Evolutionary conservation across 1,140 invertebrate genomes (phyloP).

Genomic region (Scaptodrosophila lebanonensis): DNA sequence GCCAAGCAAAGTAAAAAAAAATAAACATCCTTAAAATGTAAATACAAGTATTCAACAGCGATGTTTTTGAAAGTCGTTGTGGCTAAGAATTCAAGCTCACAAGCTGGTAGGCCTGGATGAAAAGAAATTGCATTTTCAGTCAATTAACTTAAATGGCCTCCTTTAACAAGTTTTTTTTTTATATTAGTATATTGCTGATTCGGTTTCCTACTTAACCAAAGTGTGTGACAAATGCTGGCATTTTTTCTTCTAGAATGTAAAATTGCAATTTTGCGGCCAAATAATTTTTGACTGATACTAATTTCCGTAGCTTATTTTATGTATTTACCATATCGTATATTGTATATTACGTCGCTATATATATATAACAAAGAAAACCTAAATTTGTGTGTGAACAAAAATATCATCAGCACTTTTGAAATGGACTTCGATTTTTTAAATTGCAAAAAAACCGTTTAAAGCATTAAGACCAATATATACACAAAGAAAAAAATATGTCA

Average conservation of each 20-base stretch:
- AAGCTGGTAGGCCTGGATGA: no score
- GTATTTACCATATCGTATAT: constrained; percentile 39
- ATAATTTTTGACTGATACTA: constrained; percentile 72
- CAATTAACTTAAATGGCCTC: no score
- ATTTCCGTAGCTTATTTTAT: constrained; percentile 54
- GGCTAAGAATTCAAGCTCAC: no score
- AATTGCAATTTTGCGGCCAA: constrained; percentile 68
- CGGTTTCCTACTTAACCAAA: no score
- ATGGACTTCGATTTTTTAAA: constrained; percentile 77
- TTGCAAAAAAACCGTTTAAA: constrained; percentile 43
- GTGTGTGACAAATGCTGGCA: no score
- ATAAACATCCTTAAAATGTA: constrained; percentile 2
- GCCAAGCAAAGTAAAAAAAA: constrained; percentile 50
- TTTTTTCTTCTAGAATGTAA: no score
- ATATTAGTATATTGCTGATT: constrained; percentile 1
- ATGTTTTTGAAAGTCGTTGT: constrained; percentile 15
- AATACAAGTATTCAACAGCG: constrained; percentile 5
- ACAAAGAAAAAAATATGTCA: constrained; percentile 41
- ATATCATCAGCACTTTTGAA: constrained; percentile 76
- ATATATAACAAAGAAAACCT: constrained; percentile 68
- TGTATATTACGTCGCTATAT: constrained; percentile 64
- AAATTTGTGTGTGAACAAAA: constrained; percentile 77
- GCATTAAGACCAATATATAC: constrained; percentile 43
- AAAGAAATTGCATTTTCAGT: no score
- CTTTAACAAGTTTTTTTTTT: constrained; percentile 3